phyloP scores from a whole-genome alignment of 2,113 vertebrate species.

The Scatophagus argus region DNA sequence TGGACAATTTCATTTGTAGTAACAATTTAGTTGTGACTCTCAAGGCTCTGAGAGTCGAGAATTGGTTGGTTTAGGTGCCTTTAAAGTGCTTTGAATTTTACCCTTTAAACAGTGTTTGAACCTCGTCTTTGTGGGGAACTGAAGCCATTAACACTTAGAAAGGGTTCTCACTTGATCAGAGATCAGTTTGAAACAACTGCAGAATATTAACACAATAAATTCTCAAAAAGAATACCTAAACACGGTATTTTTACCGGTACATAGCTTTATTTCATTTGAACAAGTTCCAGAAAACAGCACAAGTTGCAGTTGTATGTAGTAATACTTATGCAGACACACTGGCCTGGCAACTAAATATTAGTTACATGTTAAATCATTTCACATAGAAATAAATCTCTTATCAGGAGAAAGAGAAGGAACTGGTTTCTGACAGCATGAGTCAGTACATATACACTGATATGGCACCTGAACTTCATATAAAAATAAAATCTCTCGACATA shows the following conservation, averaged over 20 bases:
- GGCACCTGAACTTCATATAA: constrained; percentile 83
- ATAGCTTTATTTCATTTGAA: constrained; percentile 65
- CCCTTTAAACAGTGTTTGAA: too few species aligned
- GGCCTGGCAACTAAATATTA: constrained; percentile 89
- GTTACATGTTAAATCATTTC: constrained; percentile 80
- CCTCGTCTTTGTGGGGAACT: too few species aligned
- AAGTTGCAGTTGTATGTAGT: constrained; percentile 58
- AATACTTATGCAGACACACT: constrained; percentile 86
- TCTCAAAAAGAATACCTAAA: neutral
- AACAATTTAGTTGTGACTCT: too few species aligned
- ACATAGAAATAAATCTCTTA: constrained; percentile 75
- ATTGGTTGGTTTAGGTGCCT: too few species aligned
- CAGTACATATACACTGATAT: constrained; percentile 88
- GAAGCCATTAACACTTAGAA: too few species aligned
- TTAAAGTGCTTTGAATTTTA: too few species aligned
- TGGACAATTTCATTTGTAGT: too few species aligned
- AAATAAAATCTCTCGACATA: constrained; percentile 77
- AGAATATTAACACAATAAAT: neutral
- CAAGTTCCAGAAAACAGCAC: constrained; percentile 38
- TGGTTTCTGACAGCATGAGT: constrained; percentile 74
- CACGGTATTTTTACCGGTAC: neutral
- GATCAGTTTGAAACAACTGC: neutral
- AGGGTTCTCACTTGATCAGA: neutral
- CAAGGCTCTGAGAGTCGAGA: too few species aligned
- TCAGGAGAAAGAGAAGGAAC: constrained; percentile 57